Base-by-base conservation (phyloP, 1,140 invertebrate species). In the Drosophila ficusphila region DNA sequence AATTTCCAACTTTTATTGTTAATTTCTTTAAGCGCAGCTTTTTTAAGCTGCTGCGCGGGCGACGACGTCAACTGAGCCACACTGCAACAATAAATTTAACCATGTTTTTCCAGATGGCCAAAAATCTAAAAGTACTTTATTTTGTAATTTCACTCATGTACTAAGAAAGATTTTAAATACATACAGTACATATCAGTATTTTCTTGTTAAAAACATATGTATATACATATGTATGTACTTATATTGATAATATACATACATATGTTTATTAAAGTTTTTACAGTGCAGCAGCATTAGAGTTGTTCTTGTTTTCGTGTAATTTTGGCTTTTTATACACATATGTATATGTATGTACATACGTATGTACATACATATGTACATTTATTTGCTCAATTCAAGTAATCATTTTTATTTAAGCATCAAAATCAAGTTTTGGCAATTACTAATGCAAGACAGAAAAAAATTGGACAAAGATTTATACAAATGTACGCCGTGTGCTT, bases 1-100 rank as follows among this genome's bases (percentile, higher is more conserved):
- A 83, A 83, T 83, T 83, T 83, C 51, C 79, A 83, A 75, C 79
- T 75, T 76, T 75, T 83, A 78, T 83, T 83, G 79, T 82, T 82
- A 82, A 82, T 83, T 82, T 82, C 74, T 82, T 82, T 62, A 19
- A 73, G 61, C 60, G 52, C 78, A 78, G 74, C 56, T 60, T 78
- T 69, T 68, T 68, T 12, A 61, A 42, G 53, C 54, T 61, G 12
- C 25, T 61, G 54, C 58, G 57, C 57, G 53, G 53, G 57, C 57
- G 58, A 29, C 53, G 57, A 29, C 34, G 52, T 12, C 46, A 12
- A 3, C 27, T 7, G 14, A 23, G 11, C 2, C 21, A 53, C 54
- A 57, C 54, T 34, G 27, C 7, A 16, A 14, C 2, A 23, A 57
- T 23, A 16, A 23, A 42, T 4, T 8, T 14, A 0, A 11, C 9